Evolutionary conservation across 1,140 invertebrate genomes (phyloP), one percentile per base, ranked within the genome.

Genomic region (Eciton burchellii): DNA sequence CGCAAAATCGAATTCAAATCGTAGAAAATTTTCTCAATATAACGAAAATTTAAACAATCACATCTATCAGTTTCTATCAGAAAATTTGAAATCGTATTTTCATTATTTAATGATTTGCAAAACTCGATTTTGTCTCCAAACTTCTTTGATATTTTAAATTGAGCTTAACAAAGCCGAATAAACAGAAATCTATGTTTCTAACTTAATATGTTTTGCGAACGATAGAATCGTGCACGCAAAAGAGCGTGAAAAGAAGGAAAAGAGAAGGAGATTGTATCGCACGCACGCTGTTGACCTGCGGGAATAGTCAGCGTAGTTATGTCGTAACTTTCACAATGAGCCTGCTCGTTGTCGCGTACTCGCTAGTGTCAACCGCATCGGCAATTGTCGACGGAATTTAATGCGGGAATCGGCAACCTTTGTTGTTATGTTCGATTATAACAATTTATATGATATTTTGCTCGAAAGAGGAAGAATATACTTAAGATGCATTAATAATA

Each of bases 301-400:
- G 52, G 74, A 87, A 52, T 85, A 85, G 65, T 83, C 47, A 56
- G 57, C 65, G 60, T 59, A 65, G 73, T 82, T 84, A 77, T 84
- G 77, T 59, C 65, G 63, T 86, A 84, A 86, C 77, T 86, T 84
- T 86, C 83, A 86, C 71, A 86, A 84, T 86, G 84, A 72, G 49
- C 68, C 74, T 84, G 73, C 81, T 65, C 77, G 74, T 62, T 26
- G 63, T 57, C 73, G 56, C 35, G 41, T 19, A 70, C 43, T 43
- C 74, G 26, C 63, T 29, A 59, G 47, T 76, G 72, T 43, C 57
- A 26, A 76, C 19, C 59, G 41, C 43, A 14, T 76, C 72, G 72
- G 72, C 45, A 26, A 63, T 5, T 12, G 29, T 74, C 71, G 71
- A 24, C 16, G 21, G 24, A n/a, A 11, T 35, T 73, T 56, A 56